Evolutionary conservation across 2,888 invertebrate species (phyloP), one percentile per base, ranked within the genome.

Genomic region (Dorcus parallelipipedus): DNA sequence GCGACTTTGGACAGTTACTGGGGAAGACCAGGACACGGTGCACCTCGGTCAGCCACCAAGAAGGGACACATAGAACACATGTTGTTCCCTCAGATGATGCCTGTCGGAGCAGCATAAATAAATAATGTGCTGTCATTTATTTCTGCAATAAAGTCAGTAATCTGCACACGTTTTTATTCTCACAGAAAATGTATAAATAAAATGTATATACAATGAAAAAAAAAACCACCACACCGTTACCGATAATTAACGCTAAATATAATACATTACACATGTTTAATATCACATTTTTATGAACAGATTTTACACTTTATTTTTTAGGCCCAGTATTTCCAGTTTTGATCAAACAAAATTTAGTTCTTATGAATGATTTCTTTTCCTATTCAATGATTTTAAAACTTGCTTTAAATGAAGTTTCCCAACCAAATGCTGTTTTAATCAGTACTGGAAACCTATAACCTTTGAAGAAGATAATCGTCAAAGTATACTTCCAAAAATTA

Each of bases 11-110:
- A 86, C 50, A 83, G 85, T 8, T 82, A 90, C 67, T 93, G 92
- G 92, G 91, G 92, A 26, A 83, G 89, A 49, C 91, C 91, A 0
- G 92, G 92, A 1, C 88, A 89, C 69, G 84, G 84, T 8, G 89
- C 78, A 2, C 78, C 76, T 5, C 58, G 71, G 47, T 69, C 73
- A 4, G 69, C 65, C 10, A 64, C 69, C 42, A 74, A 73, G 57
- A 77, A 75, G 58, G 71, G 71, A 42, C 67, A 71, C 40, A 65
- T 78, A 57, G 71, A 76, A 60, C 68, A 69, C 50, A 65, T 77
- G 64, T 68, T 78, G n/a, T 77, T 76, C 63, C 75, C 76, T 4
- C 69, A 69, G 61, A 69, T 71, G 68, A 64, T 72, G 3, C 73
- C 75, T 17, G 70, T 75, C 54, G 70, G 70, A 26, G 69, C 68